Conservation (phyloP, 2,888 invertebrate genomes). For the Drosophila lacicola region DNA sequence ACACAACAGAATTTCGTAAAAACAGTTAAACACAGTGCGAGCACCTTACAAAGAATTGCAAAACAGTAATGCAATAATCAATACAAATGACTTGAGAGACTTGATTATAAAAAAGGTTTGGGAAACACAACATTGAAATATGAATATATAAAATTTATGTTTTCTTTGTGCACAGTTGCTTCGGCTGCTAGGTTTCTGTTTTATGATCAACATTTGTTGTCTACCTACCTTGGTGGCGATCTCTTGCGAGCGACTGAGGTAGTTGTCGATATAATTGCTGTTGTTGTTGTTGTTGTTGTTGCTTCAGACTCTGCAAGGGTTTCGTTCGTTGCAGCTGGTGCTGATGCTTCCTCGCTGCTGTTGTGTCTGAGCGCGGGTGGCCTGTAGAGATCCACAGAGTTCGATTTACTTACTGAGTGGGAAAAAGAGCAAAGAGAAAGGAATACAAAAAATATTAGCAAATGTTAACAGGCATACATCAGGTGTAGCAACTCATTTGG, state of each 20-base stretch:
- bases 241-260: slow-evolving; percentile 46
- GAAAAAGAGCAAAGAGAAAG: slow-evolving; percentile 17
- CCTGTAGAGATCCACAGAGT: slow-evolving; percentile 86
- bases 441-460: slow-evolving; percentile 44
- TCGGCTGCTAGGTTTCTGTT: background rate
- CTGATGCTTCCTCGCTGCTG: slow-evolving; percentile 45
- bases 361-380: slow-evolving; percentile 86
- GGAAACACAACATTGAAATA: background rate
- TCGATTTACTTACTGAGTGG: slow-evolving; percentile 77
- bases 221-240: slow-evolving; percentile 58
- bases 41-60: slow-evolving; percentile 9
- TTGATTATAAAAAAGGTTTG: background rate
- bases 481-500: slow-evolving; percentile 66
- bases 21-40: slow-evolving; percentile 18
- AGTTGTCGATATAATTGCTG: slow-evolving; percentile 44
- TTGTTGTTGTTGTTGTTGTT: slow-evolving; percentile 41
- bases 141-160: slow-evolving; percentile 1
- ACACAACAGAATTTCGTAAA: slow-evolving; percentile 66
- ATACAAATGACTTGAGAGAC: background rate
- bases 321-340: slow-evolving; percentile 37
- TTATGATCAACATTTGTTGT: background rate
- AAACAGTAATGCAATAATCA: slow-evolving; percentile 14
- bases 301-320: slow-evolving; percentile 35
- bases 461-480: slow-evolving; percentile 27
- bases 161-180: background rate